Base-by-base conservation (phyloP, 2,113 vertebrate genomes). In the Sylvietta virens region DNA sequence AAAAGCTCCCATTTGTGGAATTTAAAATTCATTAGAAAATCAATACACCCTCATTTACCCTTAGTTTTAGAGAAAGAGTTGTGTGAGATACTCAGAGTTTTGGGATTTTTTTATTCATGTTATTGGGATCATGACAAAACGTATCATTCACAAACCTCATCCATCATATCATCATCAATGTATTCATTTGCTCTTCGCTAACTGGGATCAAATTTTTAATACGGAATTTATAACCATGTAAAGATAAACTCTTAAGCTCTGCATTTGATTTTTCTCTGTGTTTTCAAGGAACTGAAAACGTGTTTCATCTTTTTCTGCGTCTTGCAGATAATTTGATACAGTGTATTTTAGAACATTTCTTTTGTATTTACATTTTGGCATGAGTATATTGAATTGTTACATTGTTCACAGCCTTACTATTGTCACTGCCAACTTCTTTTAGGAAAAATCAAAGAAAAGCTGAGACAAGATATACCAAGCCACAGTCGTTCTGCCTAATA, bases 301-400 rank as follows among this genome's bases (percentile, higher is more conserved):
- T 61, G 88, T 95, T 95, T 94, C n/a, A 94, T 93, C 82, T 82
- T 90, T 81, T 92, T 90, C 69, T 91, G 77, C 81, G 97, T 94
- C 90, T 95, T 94, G 88, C 57, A 95, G 86, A 97, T 96, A 96
- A 97, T 96, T 96, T 93, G 91, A 96, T 95, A 96, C 83, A 86
- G 56, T 33, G 21, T 76, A 94, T 96, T 96, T 97, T 67, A 93
- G 85, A 92, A 81, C 45, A 95, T 91, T 97, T 97, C 88, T 95
- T 97, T 91, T 96, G 82, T 95, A 94, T 97, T 97, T 97, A 95
- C 76, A 88, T 96, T 96, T 98, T 98, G 97, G 97, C 97, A 96
- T 1, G 3, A 85, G 53, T 54, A 57, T 24, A 66, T 79, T 40
- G 40, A 76, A 97, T 96, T 73, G 80, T 94, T 91, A 69, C 89